These are phyloP conservation scores for Steatornis caripensis DNA, from an alignment of 2,113 vertebrate species.

Conservation along the genomic window DNA sequence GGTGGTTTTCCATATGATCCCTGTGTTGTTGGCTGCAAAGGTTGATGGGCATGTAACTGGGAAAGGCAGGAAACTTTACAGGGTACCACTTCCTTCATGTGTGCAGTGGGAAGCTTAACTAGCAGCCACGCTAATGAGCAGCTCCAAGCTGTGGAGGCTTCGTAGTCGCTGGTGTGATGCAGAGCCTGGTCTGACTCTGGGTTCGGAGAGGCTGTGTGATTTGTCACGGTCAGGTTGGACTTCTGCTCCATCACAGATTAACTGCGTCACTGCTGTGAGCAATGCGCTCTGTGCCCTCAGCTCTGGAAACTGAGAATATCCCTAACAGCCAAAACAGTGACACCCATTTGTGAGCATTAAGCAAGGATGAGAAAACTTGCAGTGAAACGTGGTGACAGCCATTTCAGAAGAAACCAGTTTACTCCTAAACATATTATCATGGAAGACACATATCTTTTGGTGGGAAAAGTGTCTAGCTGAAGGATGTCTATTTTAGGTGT, in stretches of 20 bases:
- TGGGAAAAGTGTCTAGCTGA: not conserved
- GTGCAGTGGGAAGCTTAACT: not conserved
- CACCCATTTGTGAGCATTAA: not conserved
- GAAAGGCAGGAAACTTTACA: not conserved
- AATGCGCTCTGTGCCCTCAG: not conserved
- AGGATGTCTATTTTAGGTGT: not conserved
- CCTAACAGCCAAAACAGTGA: not conserved
- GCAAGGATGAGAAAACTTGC: not conserved
- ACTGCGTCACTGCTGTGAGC: accelerated
- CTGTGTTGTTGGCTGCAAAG: not conserved
- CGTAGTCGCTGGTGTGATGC: not conserved
- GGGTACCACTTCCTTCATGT: not conserved
- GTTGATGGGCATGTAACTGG: not conserved
- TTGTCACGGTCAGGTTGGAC: not conserved
- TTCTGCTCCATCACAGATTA: not conserved
- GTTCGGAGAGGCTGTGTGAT: not conserved
- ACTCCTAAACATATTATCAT: not conserved
- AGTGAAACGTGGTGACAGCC: not conserved
- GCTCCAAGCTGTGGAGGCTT: not conserved
- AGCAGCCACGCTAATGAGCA: not conserved
- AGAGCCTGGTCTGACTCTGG: not conserved
- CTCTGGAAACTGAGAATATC: not conserved
- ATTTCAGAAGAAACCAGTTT: not conserved
- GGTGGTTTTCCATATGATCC: not conserved
- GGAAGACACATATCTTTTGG: not conserved